Evolutionary conservation across 2,113 vertebrate genomes (phyloP).

Genomic region (Peromyscus californicus): DNA sequence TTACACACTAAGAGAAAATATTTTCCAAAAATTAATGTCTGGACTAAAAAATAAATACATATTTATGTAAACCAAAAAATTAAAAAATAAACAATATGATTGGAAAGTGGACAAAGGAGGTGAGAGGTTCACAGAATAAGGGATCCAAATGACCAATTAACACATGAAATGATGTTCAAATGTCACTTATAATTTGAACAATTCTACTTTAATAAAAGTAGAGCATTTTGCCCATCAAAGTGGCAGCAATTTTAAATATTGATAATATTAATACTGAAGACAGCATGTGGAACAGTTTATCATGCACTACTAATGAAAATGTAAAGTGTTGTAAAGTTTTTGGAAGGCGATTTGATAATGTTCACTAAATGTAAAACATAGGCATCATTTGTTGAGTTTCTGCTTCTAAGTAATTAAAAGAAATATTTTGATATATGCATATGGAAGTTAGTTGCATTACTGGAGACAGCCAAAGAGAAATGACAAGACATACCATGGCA

Average conservation of each 20-base stretch:
- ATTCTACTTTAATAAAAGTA: constrained; percentile 1
- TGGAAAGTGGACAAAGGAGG: neutral
- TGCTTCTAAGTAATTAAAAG: neutral
- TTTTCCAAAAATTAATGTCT: neutral
- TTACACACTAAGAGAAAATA: constrained; percentile 2
- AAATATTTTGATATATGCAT: neutral
- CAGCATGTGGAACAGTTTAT: neutral
- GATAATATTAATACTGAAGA: neutral
- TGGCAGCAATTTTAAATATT: neutral
- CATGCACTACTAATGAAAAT: neutral
- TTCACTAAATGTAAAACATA: neutral
- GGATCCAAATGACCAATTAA: neutral
- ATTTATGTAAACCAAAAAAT: neutral
- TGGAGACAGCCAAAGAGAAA: neutral
- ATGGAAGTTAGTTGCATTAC: neutral
- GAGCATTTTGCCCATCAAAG: neutral
- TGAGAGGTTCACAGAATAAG: neutral
- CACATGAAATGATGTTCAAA: constrained; percentile 5
- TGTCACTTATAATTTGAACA: neutral
- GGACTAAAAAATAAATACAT: neutral
- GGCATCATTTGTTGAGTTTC: neutral
- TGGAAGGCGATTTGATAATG: neutral
- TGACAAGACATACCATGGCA: neutral
- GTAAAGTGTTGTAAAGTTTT: neutral
- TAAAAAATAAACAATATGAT: neutral